Conservation (phyloP, 2,113 vertebrate genomes). For the Glareola pratincola region DNA sequence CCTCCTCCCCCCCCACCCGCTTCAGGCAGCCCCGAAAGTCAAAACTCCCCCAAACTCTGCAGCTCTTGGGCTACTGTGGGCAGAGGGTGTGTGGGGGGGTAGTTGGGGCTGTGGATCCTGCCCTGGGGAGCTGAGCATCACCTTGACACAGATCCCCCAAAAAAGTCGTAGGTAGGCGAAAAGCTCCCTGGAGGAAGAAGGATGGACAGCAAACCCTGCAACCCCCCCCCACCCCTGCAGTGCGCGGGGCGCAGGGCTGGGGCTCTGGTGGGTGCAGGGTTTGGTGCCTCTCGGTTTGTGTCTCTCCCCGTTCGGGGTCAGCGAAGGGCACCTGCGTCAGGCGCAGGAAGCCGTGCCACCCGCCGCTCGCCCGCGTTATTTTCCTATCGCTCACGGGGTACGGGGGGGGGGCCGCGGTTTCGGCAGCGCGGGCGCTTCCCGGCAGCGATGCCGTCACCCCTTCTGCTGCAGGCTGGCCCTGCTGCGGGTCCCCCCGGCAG, state of each 20-base stretch:
- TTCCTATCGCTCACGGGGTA: neutral
- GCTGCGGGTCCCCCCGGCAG: neutral
- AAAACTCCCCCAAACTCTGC: neutral
- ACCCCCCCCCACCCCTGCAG: too few species aligned
- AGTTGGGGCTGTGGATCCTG: neutral
- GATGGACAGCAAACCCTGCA: neutral
- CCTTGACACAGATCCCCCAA: neutral
- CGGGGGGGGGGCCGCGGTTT: neutral
- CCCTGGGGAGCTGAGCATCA: neutral
- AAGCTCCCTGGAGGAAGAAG: neutral
- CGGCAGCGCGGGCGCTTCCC: neutral
- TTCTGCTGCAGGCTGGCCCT: neutral
- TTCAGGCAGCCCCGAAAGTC: neutral
- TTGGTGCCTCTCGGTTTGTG: neutral
- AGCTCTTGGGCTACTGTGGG: neutral
- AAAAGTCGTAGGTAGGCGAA: neutral
- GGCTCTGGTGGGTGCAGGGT: neutral
- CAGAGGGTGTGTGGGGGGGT: too few species aligned
- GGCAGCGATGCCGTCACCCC: neutral
- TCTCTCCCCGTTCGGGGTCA: neutral
- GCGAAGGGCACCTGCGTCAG: neutral
- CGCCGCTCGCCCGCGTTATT: neutral
- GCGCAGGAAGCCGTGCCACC: neutral
- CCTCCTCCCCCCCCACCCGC: neutral
- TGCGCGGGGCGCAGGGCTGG: rapidly evolving